A percentile compares a stretch with the other conserved stretches of the same genome.
phyloP scores from a whole-genome alignment of 53 echinoderm and acorn worm genomes.

The Astropecten irregularis region DNA sequence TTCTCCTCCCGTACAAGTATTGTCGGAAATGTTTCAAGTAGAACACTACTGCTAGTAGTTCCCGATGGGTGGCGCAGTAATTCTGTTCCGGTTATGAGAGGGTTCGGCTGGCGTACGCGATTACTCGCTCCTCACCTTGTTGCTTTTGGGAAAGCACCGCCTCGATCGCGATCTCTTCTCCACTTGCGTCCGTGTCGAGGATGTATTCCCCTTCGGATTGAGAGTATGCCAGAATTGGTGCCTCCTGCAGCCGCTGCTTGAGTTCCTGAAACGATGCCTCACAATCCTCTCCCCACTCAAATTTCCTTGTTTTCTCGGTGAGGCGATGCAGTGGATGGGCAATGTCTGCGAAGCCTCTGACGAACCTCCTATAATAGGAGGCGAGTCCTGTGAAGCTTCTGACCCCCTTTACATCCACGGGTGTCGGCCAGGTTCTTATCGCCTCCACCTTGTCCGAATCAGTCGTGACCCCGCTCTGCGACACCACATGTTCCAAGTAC shows the following conservation, averaged over 20 bases:
- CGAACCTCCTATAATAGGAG: neutral
- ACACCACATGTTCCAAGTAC: neutral
- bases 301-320: neutral
- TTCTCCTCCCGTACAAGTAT: too few species aligned
- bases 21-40: neutral
- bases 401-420: constrained; percentile 30
- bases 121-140: neutral
- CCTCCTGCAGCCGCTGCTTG: neutral
- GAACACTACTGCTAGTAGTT: neutral
- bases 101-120: neutral
- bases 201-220: neutral
- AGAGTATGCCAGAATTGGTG: neutral
- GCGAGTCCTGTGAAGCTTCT: constrained; percentile 30
- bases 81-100: neutral
- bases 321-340: neutral
- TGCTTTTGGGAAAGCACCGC: neutral
- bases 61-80: neutral
- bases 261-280: neutral
- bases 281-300: neutral
- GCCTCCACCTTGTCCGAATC: neutral
- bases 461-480: neutral
- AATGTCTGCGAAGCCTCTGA: neutral
- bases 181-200: neutral
- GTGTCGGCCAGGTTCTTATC: constrained; percentile 7
- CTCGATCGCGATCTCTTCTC: too few species aligned